Conservation (phyloP, 2,888 invertebrate genomes). For the Megalurothrips usitatus region DNA sequence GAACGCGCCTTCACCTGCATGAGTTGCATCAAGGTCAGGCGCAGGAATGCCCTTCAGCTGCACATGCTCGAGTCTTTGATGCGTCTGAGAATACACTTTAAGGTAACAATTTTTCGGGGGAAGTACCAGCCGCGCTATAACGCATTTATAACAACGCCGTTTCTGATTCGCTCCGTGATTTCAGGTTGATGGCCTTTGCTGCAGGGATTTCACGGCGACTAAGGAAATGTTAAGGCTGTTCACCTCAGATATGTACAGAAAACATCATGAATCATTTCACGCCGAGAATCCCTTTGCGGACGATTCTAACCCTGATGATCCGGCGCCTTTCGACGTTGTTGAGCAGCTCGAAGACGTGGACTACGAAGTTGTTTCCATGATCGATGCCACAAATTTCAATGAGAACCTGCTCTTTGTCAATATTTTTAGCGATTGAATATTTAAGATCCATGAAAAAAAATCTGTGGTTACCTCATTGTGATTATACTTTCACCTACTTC, state of each 20-base stretch:
- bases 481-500: background rate
- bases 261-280: background rate
- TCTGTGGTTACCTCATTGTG: background rate
- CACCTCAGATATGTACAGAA: background rate
- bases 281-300: background rate
- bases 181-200: background rate
- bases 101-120: background rate
- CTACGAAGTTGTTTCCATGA: background rate
- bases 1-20: background rate
- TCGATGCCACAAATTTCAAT: background rate
- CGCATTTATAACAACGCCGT: background rate
- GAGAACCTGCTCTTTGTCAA: background rate
- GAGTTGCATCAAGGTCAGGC: background rate
- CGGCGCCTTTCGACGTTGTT: background rate
- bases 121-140: background rate
- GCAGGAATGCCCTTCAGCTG: background rate
- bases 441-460: background rate
- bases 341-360: background rate
- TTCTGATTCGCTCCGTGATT: background rate
- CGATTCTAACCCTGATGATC: background rate
- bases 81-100: background rate
- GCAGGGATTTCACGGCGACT: background rate
- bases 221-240: background rate
- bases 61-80: background rate
- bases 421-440: background rate